Percentiles rank a stretch among this genome's conserved stretches.
phyloP scores from a whole-genome alignment of 2,797 vertebrate genomes.

The Varecia variegata region DNA sequence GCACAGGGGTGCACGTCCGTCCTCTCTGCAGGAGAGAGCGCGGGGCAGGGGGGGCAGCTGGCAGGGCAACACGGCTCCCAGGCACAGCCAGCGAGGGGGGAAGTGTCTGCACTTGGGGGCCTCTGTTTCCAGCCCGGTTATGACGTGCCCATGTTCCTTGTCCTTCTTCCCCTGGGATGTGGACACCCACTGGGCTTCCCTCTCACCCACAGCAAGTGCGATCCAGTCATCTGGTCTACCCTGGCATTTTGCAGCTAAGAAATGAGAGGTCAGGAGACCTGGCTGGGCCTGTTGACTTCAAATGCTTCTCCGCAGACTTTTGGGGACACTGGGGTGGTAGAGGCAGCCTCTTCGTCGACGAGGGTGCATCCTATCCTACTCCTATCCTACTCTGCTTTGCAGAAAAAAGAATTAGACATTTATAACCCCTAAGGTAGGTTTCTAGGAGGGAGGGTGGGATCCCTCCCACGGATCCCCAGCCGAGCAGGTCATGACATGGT shows the following conservation, averaged over 20 bases:
- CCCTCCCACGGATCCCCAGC: not conserved
- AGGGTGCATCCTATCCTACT: not conserved
- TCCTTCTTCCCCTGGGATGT: rapidly evolving
- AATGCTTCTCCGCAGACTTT: slow-evolving; percentile 57
- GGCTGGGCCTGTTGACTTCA: slow-evolving; percentile 59
- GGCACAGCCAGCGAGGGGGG: not conserved
- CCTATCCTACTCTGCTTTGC: not conserved
- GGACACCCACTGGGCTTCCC: not conserved
- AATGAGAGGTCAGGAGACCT: not conserved
- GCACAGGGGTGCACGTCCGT: not conserved
- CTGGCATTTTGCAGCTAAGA: not conserved
- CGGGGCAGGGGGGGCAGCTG: not conserved
- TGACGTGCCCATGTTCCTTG: rapidly evolving
- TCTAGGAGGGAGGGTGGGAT: not conserved
- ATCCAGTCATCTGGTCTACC: not conserved
- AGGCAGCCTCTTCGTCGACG: not conserved
- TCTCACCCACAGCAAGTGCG: rapidly evolving
- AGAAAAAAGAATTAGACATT: not conserved
- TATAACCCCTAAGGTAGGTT: not conserved
- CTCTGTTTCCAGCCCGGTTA: not conserved
- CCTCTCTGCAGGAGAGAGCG: not conserved
- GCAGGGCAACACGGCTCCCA: not conserved
- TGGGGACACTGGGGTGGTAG: not conserved
- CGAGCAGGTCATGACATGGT: not conserved
- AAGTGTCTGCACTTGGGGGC: not conserved